Conservation (phyloP, 2,797 vertebrate species). For the Poecilia gillii region DNA sequence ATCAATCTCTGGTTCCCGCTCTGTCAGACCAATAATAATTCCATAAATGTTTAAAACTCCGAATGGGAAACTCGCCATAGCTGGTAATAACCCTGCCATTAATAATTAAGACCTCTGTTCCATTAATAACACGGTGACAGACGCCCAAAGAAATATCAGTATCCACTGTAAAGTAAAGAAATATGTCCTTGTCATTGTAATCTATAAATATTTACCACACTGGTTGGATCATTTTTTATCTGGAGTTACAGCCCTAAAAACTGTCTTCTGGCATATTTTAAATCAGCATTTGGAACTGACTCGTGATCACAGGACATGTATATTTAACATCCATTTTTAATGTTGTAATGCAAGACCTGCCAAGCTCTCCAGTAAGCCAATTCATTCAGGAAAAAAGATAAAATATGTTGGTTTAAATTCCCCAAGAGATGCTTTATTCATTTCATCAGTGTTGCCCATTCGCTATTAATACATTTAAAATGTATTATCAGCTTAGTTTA, state of each 20-base stretch:
- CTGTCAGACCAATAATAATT: conserved; percentile 91
- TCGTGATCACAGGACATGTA: conserved; percentile 21
- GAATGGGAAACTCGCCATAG: conserved; percentile 83
- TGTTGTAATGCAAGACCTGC: conserved; percentile 23
- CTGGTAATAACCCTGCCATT: conserved; percentile 72
- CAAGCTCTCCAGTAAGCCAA: conserved; percentile 7
- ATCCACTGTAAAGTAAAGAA: conserved; percentile 43
- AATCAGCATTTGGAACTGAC: conserved; percentile 18
- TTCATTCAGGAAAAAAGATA: conserved; percentile 10
- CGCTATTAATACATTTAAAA: conserved; percentile 33
- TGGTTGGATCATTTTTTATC: conserved; percentile 14
- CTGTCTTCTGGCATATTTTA: conserved; percentile 11
- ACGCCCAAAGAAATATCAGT: conserved; percentile 55
- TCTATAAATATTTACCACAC: conserved; percentile 66
- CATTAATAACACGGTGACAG: conserved; percentile 62
- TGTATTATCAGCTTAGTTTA: conserved; percentile 22
- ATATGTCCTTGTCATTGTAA: conserved; percentile 45
- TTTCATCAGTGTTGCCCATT: conserved; percentile 30
- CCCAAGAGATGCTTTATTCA: conserved; percentile 22
- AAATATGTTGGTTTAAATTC: conserved; percentile 5
- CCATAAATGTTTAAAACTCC: conserved; percentile 94
- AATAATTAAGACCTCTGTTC: conserved; percentile 70
- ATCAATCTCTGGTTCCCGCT: conserved; percentile 68
- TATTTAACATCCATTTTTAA: conserved; percentile 36
- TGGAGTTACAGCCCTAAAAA: conserved; percentile 8